A percentile compares a stretch with the other conserved stretches of the same genome.
These are phyloP conservation scores for Poecile montanus DNA, from an alignment of 2,797 vertebrate genomes.

Conservation along the genomic window DNA sequence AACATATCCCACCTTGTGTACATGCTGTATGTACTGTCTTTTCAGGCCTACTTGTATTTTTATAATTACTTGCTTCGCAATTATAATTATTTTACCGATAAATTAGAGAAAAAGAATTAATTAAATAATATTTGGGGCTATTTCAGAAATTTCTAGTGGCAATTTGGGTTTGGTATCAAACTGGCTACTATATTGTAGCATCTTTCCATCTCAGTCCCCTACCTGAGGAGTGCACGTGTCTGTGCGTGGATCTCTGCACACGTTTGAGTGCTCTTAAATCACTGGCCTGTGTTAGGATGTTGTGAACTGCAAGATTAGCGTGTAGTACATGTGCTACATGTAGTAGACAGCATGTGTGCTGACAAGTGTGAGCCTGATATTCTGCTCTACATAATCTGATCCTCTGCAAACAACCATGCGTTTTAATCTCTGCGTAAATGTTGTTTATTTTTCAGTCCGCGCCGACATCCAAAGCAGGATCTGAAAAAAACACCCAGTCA, in stretches of 20 bases:
- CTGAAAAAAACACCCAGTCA: background rate
- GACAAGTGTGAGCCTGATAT: background rate
- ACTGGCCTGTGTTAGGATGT: background rate
- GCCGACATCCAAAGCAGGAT: background rate
- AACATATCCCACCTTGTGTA: background rate
- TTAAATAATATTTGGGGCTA: background rate
- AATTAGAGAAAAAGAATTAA: background rate
- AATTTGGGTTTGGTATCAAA: background rate
- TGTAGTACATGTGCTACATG: too few species aligned
- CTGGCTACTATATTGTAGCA: background rate
- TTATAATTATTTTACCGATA: background rate
- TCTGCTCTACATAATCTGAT: background rate
- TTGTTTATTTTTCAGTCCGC: background rate
- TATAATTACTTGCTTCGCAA: background rate
- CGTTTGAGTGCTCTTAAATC: background rate
- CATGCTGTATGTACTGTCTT: background rate
- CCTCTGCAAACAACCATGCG: background rate
- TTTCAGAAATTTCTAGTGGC: background rate
- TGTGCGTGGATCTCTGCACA: background rate
- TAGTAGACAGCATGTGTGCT: background rate
- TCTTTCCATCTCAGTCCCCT: background rate
- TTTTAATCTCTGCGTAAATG: background rate
- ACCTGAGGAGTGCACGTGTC: rapidly evolving
- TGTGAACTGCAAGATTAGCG: background rate
- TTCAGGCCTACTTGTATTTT: background rate